Base-by-base conservation (phyloP, 1,140 invertebrate species). In the Cephus cinctus region DNA sequence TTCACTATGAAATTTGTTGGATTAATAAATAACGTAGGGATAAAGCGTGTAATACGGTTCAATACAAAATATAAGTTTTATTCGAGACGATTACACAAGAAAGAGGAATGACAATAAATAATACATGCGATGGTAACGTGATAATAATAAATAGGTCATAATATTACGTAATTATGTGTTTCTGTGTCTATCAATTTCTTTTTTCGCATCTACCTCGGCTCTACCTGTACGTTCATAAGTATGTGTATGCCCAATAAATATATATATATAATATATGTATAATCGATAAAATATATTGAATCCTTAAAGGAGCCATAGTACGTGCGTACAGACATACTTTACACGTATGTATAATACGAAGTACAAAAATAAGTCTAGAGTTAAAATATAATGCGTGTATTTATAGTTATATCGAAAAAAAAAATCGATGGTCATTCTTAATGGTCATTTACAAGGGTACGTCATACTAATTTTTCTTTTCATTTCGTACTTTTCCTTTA, bases 81-180 rank as follows among this genome's bases (percentile, higher is more conserved):
- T 63, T 67, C 48, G 40, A 59, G 47, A 59, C 50, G 53, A 60
- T 65, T 62, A 61, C 45, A 57, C 52, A 59, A 38, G 11, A 43
- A 54, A 42, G 44, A 57, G 59, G 54, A 59, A 63, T 68, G 60
- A 64, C 52, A 70, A 71, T 68, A 69, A 71, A 64, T 71, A 67
- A 56, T 56, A 50, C 57, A 64, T 54, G 57, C 59, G 56, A 69
- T 68, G 67, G 65, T 71, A 69, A 69, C 65, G 55, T 69, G 64
- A 63, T 67, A 64, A n/a, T 55, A 69, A 70, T 71, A 71, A 69
- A 70, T 67, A 63, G 45, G 61, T 59, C 34, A 53, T 62, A 61
- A 64, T 39, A 39, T 50, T 56, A 50, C 41, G 52, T 56, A 57
- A 48, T 47, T 44, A 50, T 60, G 50, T 46, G 25, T 54, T n/a